Evolutionary conservation across 2,888 invertebrate genomes (phyloP).

Genomic region (Apamea monoglypha): DNA sequence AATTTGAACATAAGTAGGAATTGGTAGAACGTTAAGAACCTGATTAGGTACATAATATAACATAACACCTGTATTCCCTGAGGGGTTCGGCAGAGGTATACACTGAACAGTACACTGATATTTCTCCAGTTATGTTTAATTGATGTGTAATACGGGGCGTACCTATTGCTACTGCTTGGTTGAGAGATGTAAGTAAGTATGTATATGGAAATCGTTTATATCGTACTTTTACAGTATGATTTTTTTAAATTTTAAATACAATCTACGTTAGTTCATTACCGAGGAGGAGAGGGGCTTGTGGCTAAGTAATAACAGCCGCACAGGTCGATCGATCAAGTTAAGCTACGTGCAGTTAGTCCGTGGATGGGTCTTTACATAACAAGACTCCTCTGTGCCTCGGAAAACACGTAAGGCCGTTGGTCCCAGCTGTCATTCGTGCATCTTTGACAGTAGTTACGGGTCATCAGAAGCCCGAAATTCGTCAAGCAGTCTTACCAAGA

Average conservation of each 20-base stretch:
- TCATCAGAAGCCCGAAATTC: too few relatives aligned
- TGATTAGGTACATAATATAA: background rate
- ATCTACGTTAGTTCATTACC: background rate
- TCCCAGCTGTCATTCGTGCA: too few relatives aligned
- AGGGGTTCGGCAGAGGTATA: background rate
- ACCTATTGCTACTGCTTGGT: background rate
- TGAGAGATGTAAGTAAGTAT: background rate
- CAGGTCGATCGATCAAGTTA: too few relatives aligned
- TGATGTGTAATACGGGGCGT: background rate
- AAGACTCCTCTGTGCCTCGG: too few relatives aligned
- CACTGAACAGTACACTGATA: background rate
- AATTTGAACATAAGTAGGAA: background rate
- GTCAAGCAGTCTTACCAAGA: too few relatives aligned
- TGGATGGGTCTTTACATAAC: too few relatives aligned
- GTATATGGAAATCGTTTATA: background rate
- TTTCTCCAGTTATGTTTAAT: background rate
- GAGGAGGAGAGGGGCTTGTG: too few relatives aligned
- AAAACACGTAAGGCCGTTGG: too few relatives aligned
- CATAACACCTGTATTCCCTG: background rate
- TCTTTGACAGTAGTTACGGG: too few relatives aligned
- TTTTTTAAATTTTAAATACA: background rate
- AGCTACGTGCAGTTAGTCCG: too few relatives aligned
- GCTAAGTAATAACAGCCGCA: too few relatives aligned
- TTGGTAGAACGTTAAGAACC: background rate
- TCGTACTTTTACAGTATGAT: background rate